Percentiles rank a stretch among this genome's conserved stretches.
These are phyloP conservation scores for Erebia aethiops DNA, from an alignment of 2,888 invertebrate species.

Conservation along the genomic window DNA sequence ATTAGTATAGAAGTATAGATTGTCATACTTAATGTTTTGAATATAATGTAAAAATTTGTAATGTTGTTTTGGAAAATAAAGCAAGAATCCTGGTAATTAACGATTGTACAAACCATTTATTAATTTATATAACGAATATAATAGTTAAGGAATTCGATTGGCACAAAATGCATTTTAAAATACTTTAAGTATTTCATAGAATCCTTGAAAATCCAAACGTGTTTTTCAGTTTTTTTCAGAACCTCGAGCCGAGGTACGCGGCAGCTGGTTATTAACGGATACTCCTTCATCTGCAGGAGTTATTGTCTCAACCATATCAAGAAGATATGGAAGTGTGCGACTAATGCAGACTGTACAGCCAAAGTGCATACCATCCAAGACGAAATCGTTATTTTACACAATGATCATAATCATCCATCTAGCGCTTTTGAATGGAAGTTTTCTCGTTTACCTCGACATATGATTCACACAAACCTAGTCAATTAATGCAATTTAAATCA, in stretches of 20 bases:
- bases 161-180: neutral
- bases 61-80: constrained; percentile 3
- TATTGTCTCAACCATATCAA: constrained; percentile 61
- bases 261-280: constrained; percentile 62
- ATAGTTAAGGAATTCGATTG: neutral
- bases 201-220: constrained; percentile 18
- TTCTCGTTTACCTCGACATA: neutral
- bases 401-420: constrained; percentile 57
- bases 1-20: too few relatives aligned
- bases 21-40: too few relatives aligned
- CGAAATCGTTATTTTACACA: constrained; percentile 55
- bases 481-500: neutral
- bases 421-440: constrained; percentile 33
- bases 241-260: constrained; percentile 61
- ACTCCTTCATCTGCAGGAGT: constrained; percentile 62
- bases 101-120: neutral
- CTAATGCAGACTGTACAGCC: constrained; percentile 61
- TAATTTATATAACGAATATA: neutral
- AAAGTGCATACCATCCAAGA: constrained; percentile 64
- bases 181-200: neutral
- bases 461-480: constrained; percentile 2
- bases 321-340: constrained; percentile 67
- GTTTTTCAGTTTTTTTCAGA: constrained; percentile 61
- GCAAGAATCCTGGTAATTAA: neutral
- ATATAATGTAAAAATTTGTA: neutral